phyloP scores from a whole-genome alignment of 2,888 invertebrate genomes.

The Aplocera efformata region DNA sequence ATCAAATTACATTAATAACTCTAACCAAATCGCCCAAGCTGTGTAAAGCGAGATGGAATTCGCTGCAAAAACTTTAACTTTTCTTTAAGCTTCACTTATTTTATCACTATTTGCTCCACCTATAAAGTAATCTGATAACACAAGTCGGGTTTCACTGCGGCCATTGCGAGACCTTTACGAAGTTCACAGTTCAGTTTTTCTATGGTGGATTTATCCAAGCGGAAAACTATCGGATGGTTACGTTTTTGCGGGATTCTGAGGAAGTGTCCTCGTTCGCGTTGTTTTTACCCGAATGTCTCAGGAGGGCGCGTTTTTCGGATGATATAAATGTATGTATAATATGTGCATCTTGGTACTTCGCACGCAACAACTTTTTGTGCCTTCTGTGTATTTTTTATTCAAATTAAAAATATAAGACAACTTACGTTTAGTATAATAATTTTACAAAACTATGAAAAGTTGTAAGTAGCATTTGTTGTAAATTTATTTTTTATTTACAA shows the following conservation, averaged over 20 bases:
- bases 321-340: too few relatives aligned
- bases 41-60: background rate
- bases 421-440: too few relatives aligned
- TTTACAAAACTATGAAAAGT: too few relatives aligned
- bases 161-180: constrained; percentile 20
- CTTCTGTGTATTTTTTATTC: too few relatives aligned
- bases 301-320: too few relatives aligned
- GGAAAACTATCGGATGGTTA: constrained; percentile 17
- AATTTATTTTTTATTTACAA: too few relatives aligned
- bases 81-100: constrained; percentile 12
- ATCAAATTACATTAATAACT: background rate
- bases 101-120: constrained; percentile 14
- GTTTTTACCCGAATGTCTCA: too few relatives aligned
- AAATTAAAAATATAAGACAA: too few relatives aligned
- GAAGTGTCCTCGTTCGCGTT: background rate
- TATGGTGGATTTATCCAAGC: constrained; percentile 18
- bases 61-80: constrained; percentile 3
- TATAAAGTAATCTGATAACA: constrained; percentile 26
- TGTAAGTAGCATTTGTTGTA: too few relatives aligned
- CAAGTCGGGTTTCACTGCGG: constrained; percentile 12
- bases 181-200: constrained; percentile 20
- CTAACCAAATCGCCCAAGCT: background rate
- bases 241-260: constrained; percentile 6
- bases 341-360: too few relatives aligned
- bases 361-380: too few relatives aligned